A percentile compares a stretch with the other conserved stretches of the same genome.
These are phyloP conservation scores for Drosophila monieri DNA, from an alignment of 2,888 invertebrate genomes.

Conservation along the genomic window DNA sequence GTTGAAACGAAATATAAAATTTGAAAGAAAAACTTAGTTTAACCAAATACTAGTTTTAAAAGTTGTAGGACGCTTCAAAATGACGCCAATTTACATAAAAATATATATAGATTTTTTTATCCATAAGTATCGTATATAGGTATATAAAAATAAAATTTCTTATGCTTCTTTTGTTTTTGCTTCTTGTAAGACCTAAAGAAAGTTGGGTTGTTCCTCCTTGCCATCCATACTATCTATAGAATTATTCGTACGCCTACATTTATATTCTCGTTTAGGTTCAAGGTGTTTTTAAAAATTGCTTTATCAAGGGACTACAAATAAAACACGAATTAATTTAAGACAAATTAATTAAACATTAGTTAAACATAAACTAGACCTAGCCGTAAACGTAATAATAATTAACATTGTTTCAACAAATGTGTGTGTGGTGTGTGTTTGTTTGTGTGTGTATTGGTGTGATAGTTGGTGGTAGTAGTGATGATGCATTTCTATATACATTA, in stretches of 20 bases:
- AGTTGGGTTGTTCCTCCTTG: conserved; percentile 31
- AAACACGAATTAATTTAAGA: conserved; percentile 58
- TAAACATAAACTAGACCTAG: conserved; percentile 55
- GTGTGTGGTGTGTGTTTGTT: conserved; percentile 48
- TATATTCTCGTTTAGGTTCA: conserved; percentile 32
- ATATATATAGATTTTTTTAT: conserved; percentile 46
- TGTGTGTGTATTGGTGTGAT: conserved; percentile 49
- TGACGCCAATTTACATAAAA: conserved; percentile 59
- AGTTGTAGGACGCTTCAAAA: conserved; percentile 52
- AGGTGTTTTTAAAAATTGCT: conserved; percentile 45
- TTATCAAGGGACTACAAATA: conserved; percentile 58
- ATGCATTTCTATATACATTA: conserved; percentile 52
- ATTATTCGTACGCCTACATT: conserved; percentile 32
- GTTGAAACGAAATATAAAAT: conserved; percentile 23
- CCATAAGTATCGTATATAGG: conserved; percentile 50
- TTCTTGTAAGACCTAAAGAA: conserved; percentile 37
- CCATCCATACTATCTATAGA: conserved; percentile 8
- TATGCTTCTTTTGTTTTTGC: conserved; percentile 37
- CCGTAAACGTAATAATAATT: conserved; percentile 72
- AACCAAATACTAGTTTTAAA: conserved; percentile 44
- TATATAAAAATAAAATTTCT: conserved; percentile 71
- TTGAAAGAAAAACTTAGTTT: conserved; percentile 20
- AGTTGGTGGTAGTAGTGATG: conserved; percentile 75
- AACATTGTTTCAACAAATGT: conserved; percentile 81
- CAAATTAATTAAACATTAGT: conserved; percentile 62